Percentiles rank a stretch among this genome's conserved stretches.
Evolutionary conservation across 2,797 vertebrate genomes (phyloP).

Genomic region (Semaprochilodus insignis): DNA sequence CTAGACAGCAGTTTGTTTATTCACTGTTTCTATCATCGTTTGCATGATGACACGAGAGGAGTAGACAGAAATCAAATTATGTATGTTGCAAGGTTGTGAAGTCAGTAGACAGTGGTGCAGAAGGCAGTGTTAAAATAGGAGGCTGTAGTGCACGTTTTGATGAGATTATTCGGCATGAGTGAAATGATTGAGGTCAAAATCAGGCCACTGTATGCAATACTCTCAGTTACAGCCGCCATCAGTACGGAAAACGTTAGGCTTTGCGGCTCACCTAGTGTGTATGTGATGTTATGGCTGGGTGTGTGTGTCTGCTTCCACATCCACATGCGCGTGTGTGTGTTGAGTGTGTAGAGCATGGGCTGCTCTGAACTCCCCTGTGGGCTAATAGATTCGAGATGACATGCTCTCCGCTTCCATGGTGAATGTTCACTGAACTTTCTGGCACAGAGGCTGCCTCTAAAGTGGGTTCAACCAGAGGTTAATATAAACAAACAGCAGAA

Average conservation of each 20-base stretch:
- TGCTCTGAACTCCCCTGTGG: conserved; percentile 88
- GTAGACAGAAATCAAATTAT: conserved; percentile 9
- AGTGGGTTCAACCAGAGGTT: conserved; percentile 98
- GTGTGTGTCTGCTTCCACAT: conserved; percentile 54
- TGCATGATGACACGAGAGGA: background rate
- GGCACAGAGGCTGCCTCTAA: conserved; percentile 92
- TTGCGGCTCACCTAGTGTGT: conserved; percentile 69
- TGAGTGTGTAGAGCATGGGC: conserved; percentile 72
- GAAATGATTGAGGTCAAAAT: conserved; percentile 73
- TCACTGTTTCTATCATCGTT: background rate
- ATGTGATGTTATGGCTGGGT: conserved; percentile 51
- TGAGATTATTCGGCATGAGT: conserved; percentile 79
- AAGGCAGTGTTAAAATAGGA: conserved; percentile 50
- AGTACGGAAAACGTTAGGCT: conserved; percentile 74
- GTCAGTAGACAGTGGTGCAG: conserved; percentile 11
- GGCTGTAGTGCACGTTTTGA: conserved; percentile 73
- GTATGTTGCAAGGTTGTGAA: conserved; percentile 10
- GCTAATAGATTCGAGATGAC: conserved; percentile 94
- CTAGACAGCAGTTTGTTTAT: background rate
- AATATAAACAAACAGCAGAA: conserved; percentile 97
- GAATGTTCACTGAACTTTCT: conserved; percentile 96
- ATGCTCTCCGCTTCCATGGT: conserved; percentile 89
- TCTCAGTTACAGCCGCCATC: conserved; percentile 82
- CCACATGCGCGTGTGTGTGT: conserved; percentile 55
- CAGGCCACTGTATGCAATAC: conserved; percentile 76